Evolutionary conservation across 2,888 invertebrate genomes (phyloP).

Genomic region (Drosophila monieri): DNA sequence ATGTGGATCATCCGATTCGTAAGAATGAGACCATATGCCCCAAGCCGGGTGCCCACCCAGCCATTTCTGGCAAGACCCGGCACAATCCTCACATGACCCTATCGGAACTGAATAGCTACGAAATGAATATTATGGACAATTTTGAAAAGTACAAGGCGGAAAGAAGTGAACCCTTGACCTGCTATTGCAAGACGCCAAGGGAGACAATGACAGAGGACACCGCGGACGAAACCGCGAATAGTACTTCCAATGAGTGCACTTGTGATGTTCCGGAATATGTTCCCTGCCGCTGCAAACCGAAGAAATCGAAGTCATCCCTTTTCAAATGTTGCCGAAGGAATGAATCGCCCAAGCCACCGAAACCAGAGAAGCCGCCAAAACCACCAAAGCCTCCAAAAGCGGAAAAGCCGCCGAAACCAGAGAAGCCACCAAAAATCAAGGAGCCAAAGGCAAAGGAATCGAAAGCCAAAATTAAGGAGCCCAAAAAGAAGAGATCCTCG

Average conservation of each 20-base stretch:
- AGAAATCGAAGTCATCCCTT: background rate
- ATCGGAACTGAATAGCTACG: conserved; percentile 26
- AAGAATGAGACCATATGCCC: background rate
- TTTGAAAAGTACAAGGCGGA: conserved; percentile 4
- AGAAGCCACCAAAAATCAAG: background rate
- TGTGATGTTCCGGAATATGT: background rate
- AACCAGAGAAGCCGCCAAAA: background rate
- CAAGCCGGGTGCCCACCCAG: background rate
- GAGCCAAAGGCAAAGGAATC: background rate
- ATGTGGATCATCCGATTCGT: background rate
- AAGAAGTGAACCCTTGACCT: background rate
- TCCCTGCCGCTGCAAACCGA: background rate
- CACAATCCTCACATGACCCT: background rate
- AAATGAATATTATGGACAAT: conserved; percentile 24
- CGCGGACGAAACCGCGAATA: too few relatives aligned
- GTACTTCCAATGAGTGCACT: background rate
- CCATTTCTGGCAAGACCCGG: background rate
- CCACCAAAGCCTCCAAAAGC: background rate
- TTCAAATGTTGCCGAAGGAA: background rate
- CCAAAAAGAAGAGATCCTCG: background rate
- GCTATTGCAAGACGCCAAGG: background rate
- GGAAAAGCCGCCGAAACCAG: background rate
- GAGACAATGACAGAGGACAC: too few relatives aligned
- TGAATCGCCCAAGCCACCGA: background rate
- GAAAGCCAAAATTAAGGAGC: background rate